Evolutionary conservation across 2,113 vertebrate species (phyloP), one percentile per base, ranked within the genome.

Genomic region (Pluvialis apricaria): DNA sequence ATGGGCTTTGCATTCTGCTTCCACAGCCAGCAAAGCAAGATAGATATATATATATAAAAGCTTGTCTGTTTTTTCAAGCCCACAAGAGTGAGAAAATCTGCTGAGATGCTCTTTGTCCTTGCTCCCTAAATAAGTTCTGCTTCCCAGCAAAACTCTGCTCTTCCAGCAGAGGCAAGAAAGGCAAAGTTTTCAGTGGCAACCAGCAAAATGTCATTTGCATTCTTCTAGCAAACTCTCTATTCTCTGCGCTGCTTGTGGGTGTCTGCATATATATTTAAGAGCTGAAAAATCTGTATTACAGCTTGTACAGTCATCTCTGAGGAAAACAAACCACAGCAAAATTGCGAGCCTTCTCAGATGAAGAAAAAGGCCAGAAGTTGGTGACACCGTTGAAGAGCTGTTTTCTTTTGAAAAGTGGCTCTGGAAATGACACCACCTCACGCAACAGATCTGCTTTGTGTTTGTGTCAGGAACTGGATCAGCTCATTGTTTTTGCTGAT

Each of bases 1-100:
- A 84, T 66, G 84, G 85, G 44, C 87, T 96, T 78, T 96, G 82
- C 26, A 21, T 89, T 92, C 89, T 78, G 75, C 81, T 73, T n/a
- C 92, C 54, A 17, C 77, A 84, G 83, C 83, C 86, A 92, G 55
- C 84, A 90, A 90, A 88, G 75, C 78, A 77, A 76, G 77, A 62
- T 65, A 4, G 10, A 42, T 19, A 47, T n/a, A 5, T 52, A 31
- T 20, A 0, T 55, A 40, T 12, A 29, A 52, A 83, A 83, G 15
- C 34, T 40, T 47, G 25, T 64, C 65, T 90, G 42, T 66, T 45
- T 64, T 88, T 51, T 60, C 52, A 20, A 69, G 58, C 61, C 93
- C 86, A 45, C 44, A 57, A 49, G 60, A 93, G 86, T 71, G 77
- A 85, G 70, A 66, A 70, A 64, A 76, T 78, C 40, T 92, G 82